Conservation (phyloP, 2,888 invertebrate genomes). For the Lycocerus yunnanus region DNA sequence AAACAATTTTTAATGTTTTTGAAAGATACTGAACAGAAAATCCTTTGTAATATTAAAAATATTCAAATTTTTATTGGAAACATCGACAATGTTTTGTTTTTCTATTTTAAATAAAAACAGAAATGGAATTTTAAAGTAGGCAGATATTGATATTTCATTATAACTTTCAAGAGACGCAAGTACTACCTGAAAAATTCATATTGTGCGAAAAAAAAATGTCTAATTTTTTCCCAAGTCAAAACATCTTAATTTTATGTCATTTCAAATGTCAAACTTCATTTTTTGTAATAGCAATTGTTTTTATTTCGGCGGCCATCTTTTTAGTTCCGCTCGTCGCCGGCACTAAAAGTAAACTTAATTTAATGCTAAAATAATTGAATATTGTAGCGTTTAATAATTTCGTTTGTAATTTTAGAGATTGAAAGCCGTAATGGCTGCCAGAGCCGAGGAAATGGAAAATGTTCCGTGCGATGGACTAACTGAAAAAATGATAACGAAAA, state of each 20-base stretch:
- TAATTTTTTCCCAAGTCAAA: too few species aligned
- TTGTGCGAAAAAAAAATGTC: not conserved
- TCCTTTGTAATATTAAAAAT: not conserved
- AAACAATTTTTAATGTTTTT: constrained; percentile 1
- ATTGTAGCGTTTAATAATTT: not conserved
- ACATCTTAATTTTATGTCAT: too few species aligned
- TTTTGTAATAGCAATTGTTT: too few species aligned
- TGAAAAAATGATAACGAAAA: not conserved
- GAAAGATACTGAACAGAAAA: not conserved
- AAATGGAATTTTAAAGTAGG: not conserved
- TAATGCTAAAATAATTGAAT: too few species aligned
- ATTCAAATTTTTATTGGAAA: not conserved
- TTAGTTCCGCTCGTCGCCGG: too few species aligned
- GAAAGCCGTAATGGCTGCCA: not conserved
- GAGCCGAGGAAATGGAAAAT: not conserved
- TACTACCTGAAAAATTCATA: not conserved
- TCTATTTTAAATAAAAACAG: not conserved
- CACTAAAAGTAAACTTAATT: too few species aligned
- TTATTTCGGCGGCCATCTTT: too few species aligned
- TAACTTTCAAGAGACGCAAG: not conserved
- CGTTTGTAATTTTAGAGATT: not conserved
- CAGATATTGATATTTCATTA: not conserved
- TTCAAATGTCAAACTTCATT: too few species aligned
- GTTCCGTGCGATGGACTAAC: not conserved
- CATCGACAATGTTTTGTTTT: not conserved